Percentiles rank a stretch among this genome's conserved stretches.
Evolutionary conservation across 2,888 invertebrate genomes (phyloP).

Genomic region (Argyra leucocephala): DNA sequence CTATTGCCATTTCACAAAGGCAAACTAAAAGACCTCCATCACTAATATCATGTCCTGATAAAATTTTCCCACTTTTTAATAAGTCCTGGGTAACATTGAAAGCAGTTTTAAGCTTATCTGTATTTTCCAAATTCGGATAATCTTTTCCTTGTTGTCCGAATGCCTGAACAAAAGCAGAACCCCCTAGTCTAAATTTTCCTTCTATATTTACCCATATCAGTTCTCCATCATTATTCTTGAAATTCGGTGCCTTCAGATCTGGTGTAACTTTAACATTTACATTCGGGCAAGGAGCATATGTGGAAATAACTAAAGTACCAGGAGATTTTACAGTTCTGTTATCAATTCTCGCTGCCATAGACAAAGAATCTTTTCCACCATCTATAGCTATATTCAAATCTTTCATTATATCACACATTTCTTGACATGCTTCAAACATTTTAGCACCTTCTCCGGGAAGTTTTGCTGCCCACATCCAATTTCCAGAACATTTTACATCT

Average conservation of each 20-base stretch:
- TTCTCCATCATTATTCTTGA: constrained; percentile 49
- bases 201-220: constrained; percentile 74
- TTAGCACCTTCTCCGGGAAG: constrained; percentile 83
- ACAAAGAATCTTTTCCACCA: constrained; percentile 94
- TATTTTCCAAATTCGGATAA: constrained; percentile 70
- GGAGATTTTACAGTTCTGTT: constrained; percentile 63
- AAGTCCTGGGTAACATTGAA: constrained; percentile 78
- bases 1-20: constrained; percentile 92
- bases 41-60: constrained; percentile 90
- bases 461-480: constrained; percentile 99
- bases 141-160: constrained; percentile 72
- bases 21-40: constrained; percentile 91
- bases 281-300: constrained; percentile 91
- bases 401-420: constrained; percentile 78
- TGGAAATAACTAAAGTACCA: constrained; percentile 89
- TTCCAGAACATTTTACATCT: constrained; percentile 97
- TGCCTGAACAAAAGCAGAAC: constrained; percentile 86
- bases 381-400: constrained; percentile 79
- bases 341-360: constrained; percentile 87
- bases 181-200: constrained; percentile 71
- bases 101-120: constrained; percentile 56
- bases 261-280: constrained; percentile 81
- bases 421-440: constrained; percentile 75
- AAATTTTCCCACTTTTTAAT: constrained; percentile 48
- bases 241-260: constrained; percentile 64